Percentiles rank a stretch among this genome's conserved stretches.
These are phyloP conservation scores for Aphelenchoides bicaudatus DNA, from an alignment of 2,888 invertebrate genomes.

Conservation along the genomic window DNA sequence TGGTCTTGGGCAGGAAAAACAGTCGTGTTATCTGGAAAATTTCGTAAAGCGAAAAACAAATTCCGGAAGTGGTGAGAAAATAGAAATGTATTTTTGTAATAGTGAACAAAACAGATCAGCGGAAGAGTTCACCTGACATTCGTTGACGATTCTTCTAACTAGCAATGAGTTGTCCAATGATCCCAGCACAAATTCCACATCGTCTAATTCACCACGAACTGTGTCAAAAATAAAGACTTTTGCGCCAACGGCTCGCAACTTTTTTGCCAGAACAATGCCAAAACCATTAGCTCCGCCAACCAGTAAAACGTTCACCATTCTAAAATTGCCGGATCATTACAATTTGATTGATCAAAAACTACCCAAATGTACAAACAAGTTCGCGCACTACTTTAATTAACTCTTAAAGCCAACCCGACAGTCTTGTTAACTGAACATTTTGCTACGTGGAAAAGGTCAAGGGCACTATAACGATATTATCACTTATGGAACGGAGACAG, in stretches of 20 bases:
- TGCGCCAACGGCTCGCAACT: constrained; percentile 1
- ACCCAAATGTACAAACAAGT: too few relatives aligned
- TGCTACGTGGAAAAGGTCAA: too few relatives aligned
- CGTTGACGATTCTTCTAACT: neutral
- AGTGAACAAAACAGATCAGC: neutral
- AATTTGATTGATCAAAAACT: too few relatives aligned
- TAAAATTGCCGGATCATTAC: too few relatives aligned
- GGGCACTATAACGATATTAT: too few relatives aligned
- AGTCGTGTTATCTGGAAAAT: constrained; percentile 5
- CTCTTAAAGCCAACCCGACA: too few relatives aligned
- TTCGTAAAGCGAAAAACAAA: neutral
- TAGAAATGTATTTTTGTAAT: too few relatives aligned
- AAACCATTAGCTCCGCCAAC: constrained; percentile 5
- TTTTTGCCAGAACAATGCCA: constrained; percentile 16
- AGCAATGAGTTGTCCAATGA: constrained; percentile 1
- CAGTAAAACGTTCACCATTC: constrained; percentile 16
- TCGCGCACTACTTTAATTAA: too few relatives aligned
- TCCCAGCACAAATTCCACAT: constrained; percentile 8
- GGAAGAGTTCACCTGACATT: constrained; percentile 8
- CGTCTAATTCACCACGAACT: constrained; percentile 2
- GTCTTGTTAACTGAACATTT: too few relatives aligned
- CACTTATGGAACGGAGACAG: too few relatives aligned
- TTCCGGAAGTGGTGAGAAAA: too few relatives aligned
- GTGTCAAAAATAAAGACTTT: constrained; percentile 16
- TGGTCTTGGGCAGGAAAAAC: constrained; percentile 15